phyloP scores from a whole-genome alignment of 2,888 invertebrate species.

The Eueremaeus valkanovi region DNA sequence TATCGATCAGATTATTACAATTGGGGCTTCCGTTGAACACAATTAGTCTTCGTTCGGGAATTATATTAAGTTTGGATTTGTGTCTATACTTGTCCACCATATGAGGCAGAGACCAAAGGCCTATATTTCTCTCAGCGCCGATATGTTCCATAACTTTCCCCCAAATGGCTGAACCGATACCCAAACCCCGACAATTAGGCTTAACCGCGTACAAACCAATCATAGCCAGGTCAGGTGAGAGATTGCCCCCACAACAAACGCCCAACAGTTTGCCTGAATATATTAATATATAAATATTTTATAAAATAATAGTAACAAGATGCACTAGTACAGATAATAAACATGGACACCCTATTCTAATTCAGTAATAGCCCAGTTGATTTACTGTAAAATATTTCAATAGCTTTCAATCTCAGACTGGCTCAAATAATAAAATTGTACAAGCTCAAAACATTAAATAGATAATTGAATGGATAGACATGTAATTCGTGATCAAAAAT shows the following conservation, averaged over 20 bases:
- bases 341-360: too few species aligned
- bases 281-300: not conserved
- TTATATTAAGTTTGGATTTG: slow-evolving; percentile 42
- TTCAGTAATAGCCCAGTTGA: too few species aligned
- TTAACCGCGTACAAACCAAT: slow-evolving; percentile 42
- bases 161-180: slow-evolving; percentile 44
- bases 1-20: not conserved
- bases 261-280: slow-evolving; percentile 35
- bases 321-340: too few species aligned
- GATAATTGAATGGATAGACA: too few species aligned
- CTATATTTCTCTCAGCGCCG: slow-evolving; percentile 35
- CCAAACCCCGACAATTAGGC: slow-evolving; percentile 41
- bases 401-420: too few species aligned
- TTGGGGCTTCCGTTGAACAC: not conserved
- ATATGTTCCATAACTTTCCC: slow-evolving; percentile 41
- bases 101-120: slow-evolving; percentile 38
- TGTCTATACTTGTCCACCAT: slow-evolving; percentile 42
- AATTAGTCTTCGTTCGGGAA: not conserved
- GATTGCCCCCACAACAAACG: slow-evolving; percentile 35
- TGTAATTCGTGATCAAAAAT: too few species aligned
- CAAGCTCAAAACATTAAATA: too few species aligned
- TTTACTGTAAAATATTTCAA: too few species aligned
- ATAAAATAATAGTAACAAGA: too few species aligned
- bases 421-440: too few species aligned
- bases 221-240: slow-evolving; percentile 39